Evolutionary conservation across 2,113 vertebrate species (phyloP).

Genomic region (Hippocampus barbouri): DNA sequence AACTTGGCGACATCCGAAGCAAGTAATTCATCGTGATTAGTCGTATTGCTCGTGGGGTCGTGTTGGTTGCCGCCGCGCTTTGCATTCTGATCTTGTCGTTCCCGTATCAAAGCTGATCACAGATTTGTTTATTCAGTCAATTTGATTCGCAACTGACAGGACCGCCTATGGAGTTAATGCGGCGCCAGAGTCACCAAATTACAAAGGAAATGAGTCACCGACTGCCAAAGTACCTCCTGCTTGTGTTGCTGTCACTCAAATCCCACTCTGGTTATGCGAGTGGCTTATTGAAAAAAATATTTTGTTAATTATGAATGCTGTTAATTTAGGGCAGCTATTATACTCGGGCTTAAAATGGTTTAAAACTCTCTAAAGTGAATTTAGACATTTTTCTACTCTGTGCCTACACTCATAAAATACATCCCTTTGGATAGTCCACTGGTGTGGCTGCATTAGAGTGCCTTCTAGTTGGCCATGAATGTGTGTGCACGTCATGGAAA

Average conservation of each 20-base stretch:
- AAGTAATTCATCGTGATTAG: not conserved
- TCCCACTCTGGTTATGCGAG: slow-evolving; percentile 48
- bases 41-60: not conserved
- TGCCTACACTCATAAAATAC: too few species aligned
- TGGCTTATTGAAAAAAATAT: slow-evolving; percentile 31
- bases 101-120: slow-evolving; percentile 8
- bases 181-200: slow-evolving; percentile 53
- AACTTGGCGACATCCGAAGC: not conserved
- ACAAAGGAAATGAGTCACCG: slow-evolving; percentile 62
- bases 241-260: slow-evolving; percentile 59
- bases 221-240: slow-evolving; percentile 59
- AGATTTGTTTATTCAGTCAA: slow-evolving; percentile 46
- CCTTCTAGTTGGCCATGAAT: too few species aligned
- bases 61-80: not conserved
- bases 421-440: too few species aligned
- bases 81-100: slow-evolving; percentile 1
- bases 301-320: too few species aligned
- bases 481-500: too few species aligned
- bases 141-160: slow-evolving; percentile 47
- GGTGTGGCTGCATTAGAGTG: too few species aligned
- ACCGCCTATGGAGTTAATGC: slow-evolving; percentile 61
- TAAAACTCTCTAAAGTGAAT: too few species aligned
- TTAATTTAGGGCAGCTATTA: too few species aligned
- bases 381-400: too few species aligned
- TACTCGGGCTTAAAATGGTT: too few species aligned